Conservation (phyloP, 2,888 invertebrate species). For the Sarcophaga carnaria region DNA sequence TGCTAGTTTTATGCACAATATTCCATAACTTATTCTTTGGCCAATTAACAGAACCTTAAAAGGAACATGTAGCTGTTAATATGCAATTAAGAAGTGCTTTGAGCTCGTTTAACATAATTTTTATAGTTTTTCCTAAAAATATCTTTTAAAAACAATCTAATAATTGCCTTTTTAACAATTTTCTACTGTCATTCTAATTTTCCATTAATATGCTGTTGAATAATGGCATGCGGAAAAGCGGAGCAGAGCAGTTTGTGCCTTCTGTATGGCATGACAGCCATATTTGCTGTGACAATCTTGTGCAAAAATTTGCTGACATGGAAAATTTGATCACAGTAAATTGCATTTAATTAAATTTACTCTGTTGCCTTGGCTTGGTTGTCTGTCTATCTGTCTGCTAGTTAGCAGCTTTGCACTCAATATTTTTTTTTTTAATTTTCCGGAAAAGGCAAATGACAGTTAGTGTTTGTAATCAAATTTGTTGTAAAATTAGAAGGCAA, state of each 20-base stretch:
- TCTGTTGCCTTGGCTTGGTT: background rate
- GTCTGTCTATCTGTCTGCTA: background rate
- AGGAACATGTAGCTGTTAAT: too few species aligned
- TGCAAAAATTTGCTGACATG: conserved; percentile 19
- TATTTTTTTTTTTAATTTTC: background rate
- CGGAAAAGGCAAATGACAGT: background rate
- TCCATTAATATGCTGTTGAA: background rate
- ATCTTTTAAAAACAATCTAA: too few species aligned
- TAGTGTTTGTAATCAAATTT: background rate
- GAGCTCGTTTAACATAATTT: too few species aligned
- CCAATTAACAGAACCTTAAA: too few species aligned
- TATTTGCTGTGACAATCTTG: conserved; percentile 12
- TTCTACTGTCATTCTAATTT: background rate
- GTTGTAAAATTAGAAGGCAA: background rate
- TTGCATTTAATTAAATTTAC: conserved; percentile 51
- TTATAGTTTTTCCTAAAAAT: too few species aligned
- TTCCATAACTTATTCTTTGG: too few species aligned
- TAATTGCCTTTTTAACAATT: too few species aligned
- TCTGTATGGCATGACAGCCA: background rate
- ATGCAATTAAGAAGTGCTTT: too few species aligned
- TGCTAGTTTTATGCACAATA: too few species aligned
- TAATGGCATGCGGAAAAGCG: background rate
- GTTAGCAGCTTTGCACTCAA: background rate
- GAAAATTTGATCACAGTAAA: conserved; percentile 1
- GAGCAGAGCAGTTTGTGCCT: background rate